Evolutionary conservation across 2,797 vertebrate genomes (phyloP).

Genomic region (Dipus sagitta): DNA sequence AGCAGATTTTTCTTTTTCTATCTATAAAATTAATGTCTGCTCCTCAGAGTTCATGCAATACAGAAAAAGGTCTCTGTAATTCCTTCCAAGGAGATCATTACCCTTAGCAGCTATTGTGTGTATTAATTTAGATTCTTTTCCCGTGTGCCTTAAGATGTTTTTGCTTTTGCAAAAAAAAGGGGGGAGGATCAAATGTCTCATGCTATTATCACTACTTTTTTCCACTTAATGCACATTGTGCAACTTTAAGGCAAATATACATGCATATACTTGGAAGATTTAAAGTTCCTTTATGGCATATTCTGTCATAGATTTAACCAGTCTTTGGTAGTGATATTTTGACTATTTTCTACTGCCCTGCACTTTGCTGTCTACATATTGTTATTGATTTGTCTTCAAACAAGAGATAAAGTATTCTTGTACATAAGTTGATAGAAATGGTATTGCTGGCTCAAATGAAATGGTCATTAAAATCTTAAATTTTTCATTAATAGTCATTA

Average conservation of each 20-base stretch:
- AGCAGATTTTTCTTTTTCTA: constrained; percentile 57
- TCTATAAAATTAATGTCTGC: constrained; percentile 36
- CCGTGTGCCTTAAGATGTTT: neutral
- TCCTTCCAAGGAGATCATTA: neutral
- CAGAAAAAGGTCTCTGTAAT: neutral
- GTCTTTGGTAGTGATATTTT: neutral
- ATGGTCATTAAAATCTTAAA: neutral
- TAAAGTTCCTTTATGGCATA: neutral
- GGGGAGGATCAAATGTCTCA: neutral
- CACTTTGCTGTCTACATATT: constrained; percentile 23
- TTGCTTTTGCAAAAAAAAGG: constrained; percentile 39
- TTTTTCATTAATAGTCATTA: neutral
- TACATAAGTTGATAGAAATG: constrained; percentile 22
- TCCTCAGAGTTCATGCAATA: constrained; percentile 34
- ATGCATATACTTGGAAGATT: neutral
- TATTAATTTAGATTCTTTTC: constrained; percentile 28
- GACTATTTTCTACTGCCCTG: neutral
- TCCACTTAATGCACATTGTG: constrained; percentile 15
- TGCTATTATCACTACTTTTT: constrained; percentile 11
- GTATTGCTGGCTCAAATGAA: neutral
- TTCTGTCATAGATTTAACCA: constrained; percentile 4
- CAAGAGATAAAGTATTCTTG: neutral
- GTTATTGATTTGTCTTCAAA: constrained; percentile 58
- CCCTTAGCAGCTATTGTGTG: neutral
- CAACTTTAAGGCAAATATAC: constrained; percentile 23